Evolutionary conservation across 2,888 invertebrate species (phyloP), one percentile per base, ranked within the genome.

Genomic region (Lydus trimaculatus): DNA sequence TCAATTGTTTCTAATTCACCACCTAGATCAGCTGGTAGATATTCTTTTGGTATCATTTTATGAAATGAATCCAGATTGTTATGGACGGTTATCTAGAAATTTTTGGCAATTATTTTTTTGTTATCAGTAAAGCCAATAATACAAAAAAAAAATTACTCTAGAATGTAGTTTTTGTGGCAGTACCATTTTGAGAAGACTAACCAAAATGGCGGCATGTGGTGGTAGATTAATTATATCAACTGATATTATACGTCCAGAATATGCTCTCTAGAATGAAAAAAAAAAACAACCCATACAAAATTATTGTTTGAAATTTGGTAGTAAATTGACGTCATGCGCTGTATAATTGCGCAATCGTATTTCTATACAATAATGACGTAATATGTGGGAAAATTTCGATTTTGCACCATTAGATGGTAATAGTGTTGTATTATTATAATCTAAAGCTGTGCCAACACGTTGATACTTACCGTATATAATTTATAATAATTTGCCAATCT

Each of bases 41-140:
- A 31, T 36, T 60, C 60, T 60, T 60, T 60, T 11, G 60, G 33
- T 60, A 60, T 31, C 0, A 17, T 11, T 60, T 60, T 2, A 15
- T 60, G 17, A 13, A 60, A 17, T 5, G 60, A 31, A 15, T 60
- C 31, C 0, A 31, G 9, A 28, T 31, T 31, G 1, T 25, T 2
- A 31, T 60, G 60, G 1, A 60, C 15, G 4, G 2, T 60, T n/a
- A 60, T n/a, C 60, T 60, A 8, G 3, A 31, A 58, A 58, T 15
- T 3, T 17, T 36, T 15, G 36, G 1, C 2, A 15, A 13, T n/a
- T n/a, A n/a, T n/a, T n/a, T n/a, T n/a, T n/a, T n/a, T n/a, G n/a
- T n/a, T n/a, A n/a, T n/a, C 15, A 15, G 1, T 3, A 36, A 36
- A 36, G 1, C 36, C 15, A 13, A 15, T 3, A 15, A 36, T 15